Base-by-base conservation (phyloP, 2,888 invertebrate genomes). In the Oxyteleia sp. region DNA sequence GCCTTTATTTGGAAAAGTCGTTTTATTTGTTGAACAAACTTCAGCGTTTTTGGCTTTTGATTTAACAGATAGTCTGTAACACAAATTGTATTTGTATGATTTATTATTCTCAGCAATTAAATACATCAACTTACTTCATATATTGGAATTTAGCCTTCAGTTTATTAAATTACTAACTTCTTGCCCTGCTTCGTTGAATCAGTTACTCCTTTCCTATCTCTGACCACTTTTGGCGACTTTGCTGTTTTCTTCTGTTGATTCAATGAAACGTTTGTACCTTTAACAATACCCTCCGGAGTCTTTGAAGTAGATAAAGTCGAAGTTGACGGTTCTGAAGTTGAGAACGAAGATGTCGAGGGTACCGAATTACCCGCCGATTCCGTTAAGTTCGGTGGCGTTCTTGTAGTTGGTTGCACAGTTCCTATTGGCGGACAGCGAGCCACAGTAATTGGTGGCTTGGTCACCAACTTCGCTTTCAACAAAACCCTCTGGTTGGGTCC, bases 391-490 rank as follows among this genome's bases (percentile, higher is more conserved):
- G 86, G 85, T 2, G 92, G 92, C 4, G 93, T 92, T 49, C 95
- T 93, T 0, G 94, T 91, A 8, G 94, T 94, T 1, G 95, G 94
- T 85, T 95, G 95, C 0, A 95, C 94, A 0, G 95, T 94, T 5
- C 95, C 95, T 5, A 95, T 92, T 0, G 95, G 95, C 8, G 94
- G 94, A 85, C 93, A 94, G 16, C 93, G 88, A 2, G 92, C 92
- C 10, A 93, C 90, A 0, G 92, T 88, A 10, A 90, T 83, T 0
- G 93, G 94, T 4, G 95, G 94, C 89, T 95, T 95, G 0, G 95
- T 96, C 8, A 96, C 95, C 10, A 96, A 90, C 63, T 95, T 95
- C 0, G 96, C 96, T 84, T 95, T 94, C 94, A 96, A 76, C 7
- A 94, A 92, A 26, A 96, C 95, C 82, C 95, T 94, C 72, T 95